Evolutionary conservation across 2,113 vertebrate genomes (phyloP), one percentile per base, ranked within the genome.

Genomic region (Dendropsophus ebraccatus): DNA sequence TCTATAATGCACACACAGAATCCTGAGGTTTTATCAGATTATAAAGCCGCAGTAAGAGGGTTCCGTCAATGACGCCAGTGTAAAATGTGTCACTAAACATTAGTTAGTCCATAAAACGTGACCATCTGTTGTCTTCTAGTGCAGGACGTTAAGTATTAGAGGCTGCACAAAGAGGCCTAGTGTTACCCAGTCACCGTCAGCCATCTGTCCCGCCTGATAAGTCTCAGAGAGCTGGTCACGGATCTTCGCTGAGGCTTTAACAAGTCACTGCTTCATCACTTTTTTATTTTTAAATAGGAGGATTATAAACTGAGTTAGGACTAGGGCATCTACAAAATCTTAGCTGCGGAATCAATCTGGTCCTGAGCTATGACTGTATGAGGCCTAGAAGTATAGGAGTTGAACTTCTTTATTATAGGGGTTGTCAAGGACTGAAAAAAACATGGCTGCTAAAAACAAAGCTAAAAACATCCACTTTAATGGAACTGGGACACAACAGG

Each of bases 161-260:
- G 28, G 49, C 50, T 23, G 8, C n/a, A 86, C 84, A 86, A 86
- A 81, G 84, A 45, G 77, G n/a, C 84, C 84, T 37, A 70, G 84
- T 70, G 60, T 79, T 85, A 79, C 32, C 6, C 19, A 28, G 41
- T 14, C 25, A 47, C 74, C 60, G 79, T 32, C 41, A 47, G 84
- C 84, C 84, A 86, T 80, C 65, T 86, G 84, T 21, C 65, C 7
- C n/a, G 25, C 73, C 16, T 35, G 49, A 28, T 79, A 80, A 28
- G 84, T 47, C 49, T 73, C n/a, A n/a, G 62, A 58, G 54, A 28
- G 75, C 67, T 8, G 52, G 56, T 23, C 17, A n/a, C 23, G 47
- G 32, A 62, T 56, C 67, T 79, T 86, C 75, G 79, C 70, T 56
- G 10, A 32, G 35, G 32, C 7, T 70, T 70, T 80, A 67, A 72